Evolutionary conservation across 2,797 vertebrate genomes (phyloP).

Genomic region (Enoplosus armatus): DNA sequence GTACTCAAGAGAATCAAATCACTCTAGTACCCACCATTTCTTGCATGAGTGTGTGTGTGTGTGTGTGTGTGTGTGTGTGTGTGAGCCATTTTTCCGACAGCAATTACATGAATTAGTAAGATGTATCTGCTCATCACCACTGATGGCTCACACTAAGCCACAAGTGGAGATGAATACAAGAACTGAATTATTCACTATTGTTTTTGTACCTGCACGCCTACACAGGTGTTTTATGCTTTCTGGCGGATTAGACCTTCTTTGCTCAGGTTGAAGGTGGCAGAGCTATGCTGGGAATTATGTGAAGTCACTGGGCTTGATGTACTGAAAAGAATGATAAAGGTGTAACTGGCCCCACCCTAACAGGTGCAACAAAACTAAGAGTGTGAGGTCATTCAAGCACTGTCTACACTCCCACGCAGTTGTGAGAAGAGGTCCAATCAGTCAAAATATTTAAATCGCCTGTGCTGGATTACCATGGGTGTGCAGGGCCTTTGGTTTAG

Average conservation of each 20-base stretch:
- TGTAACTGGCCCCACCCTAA: neutral
- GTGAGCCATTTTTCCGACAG: neutral
- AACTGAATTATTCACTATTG: conserved; percentile 34
- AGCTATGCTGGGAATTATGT: neutral
- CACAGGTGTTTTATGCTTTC: conserved; percentile 17
- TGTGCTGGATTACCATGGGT: neutral
- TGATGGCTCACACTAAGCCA: conserved; percentile 12
- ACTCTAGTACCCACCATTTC: neutral
- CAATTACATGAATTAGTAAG: conserved; percentile 17
- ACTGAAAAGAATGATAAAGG: neutral
- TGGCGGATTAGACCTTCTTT: conserved; percentile 7
- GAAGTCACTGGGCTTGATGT: conserved; percentile 2
- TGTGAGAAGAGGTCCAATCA: conserved; percentile 10
- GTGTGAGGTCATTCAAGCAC: conserved; percentile 3
- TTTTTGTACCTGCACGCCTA: conserved; percentile 17
- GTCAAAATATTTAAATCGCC: conserved; percentile 10
- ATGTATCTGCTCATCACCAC: conserved; percentile 16
- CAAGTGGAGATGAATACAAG: conserved; percentile 20
- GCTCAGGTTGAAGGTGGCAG: conserved; percentile 18
- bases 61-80: too few species aligned
- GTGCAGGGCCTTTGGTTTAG: neutral
- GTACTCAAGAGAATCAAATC: neutral
- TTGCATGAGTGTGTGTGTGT: neutral
- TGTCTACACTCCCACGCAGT: neutral
- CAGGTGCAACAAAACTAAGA: neutral